Conservation (phyloP, 2,888 invertebrate genomes). For the Trichopria drosophilae region DNA sequence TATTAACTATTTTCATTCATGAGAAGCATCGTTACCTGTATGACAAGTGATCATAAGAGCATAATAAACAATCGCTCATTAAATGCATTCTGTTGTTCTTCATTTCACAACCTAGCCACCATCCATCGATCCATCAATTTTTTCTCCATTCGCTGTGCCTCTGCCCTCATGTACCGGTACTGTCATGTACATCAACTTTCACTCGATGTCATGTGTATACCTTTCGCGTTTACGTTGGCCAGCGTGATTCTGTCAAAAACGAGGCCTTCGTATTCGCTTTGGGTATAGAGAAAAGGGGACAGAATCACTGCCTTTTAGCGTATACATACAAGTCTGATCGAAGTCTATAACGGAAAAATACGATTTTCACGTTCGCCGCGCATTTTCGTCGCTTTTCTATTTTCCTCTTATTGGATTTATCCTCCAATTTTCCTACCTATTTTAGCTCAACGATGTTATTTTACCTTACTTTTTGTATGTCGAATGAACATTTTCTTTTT, state of each 20-base stretch:
- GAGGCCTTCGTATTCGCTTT: background rate
- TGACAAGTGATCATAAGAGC: conserved; percentile 60
- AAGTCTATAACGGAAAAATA: no score
- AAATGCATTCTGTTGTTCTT: conserved; percentile 59
- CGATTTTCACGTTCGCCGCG: conserved; percentile 20
- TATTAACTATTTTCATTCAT: conserved; percentile 60
- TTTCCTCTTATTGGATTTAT: no score
- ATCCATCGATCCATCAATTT: conserved; percentile 43
- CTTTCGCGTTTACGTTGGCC: no score
- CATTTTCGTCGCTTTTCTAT: conserved; percentile 16
- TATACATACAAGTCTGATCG: no score
- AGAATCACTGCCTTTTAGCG: no score
- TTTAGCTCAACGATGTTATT: no score
- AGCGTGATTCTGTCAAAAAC: no score
- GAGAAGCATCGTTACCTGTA: conserved; percentile 60
- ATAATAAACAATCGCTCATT: conserved; percentile 60
- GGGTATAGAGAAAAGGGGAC: conserved; percentile 6
- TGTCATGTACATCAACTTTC: no score
- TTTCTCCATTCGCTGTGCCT: conserved; percentile 41
- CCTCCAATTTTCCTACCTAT: no score
- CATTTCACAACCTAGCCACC: conserved; percentile 58
- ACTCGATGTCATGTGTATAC: no score
- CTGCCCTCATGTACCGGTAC: no score
- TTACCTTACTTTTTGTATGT: background rate
- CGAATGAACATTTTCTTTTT: background rate